A percentile compares a stretch with the other conserved stretches of the same genome.
Evolutionary conservation across 2,797 vertebrate genomes (phyloP).

Genomic region (Parotocinclus haroldoi): DNA sequence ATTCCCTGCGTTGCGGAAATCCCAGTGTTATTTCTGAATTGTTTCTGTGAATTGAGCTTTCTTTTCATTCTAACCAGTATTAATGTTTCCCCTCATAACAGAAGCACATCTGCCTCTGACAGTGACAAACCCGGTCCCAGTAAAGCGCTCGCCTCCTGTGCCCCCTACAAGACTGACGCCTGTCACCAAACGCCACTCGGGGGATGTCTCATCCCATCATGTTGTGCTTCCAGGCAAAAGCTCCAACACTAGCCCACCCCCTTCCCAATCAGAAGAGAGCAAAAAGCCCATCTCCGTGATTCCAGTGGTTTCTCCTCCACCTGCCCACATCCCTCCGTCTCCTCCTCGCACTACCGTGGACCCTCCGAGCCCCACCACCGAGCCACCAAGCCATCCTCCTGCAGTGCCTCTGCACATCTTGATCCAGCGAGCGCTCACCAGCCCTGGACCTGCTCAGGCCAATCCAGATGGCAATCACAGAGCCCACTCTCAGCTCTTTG

Average conservation of each 20-base stretch:
- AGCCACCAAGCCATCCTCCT: constrained; percentile 68
- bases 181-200: constrained; percentile 57
- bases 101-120: constrained; percentile 75
- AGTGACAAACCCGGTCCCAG: constrained; percentile 53
- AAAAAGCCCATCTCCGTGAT: constrained; percentile 26
- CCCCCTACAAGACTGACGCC: constrained; percentile 83
- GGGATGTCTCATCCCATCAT: constrained; percentile 59
- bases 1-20: too few relatives aligned
- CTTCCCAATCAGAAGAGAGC: constrained; percentile 42
- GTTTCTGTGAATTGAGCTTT: neutral
- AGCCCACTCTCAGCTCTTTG: constrained; percentile 88
- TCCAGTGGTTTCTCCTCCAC: constrained; percentile 40
- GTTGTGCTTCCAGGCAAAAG: constrained; percentile 25
- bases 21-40: too few relatives aligned
- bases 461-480: constrained; percentile 76
- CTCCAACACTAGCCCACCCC: constrained; percentile 10
- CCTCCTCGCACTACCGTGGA: constrained; percentile 43
- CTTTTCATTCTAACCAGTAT: neutral
- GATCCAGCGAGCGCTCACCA: constrained; percentile 86
- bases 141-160: constrained; percentile 84
- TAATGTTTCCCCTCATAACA: constrained; percentile 57
- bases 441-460: constrained; percentile 68
- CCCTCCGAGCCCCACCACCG: constrained; percentile 64
- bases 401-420: constrained; percentile 84
- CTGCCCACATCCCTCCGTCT: constrained; percentile 40